Evolutionary conservation across 2,797 vertebrate genomes (phyloP), one percentile per base, ranked within the genome.

Genomic region (Tenualosa ilisha): DNA sequence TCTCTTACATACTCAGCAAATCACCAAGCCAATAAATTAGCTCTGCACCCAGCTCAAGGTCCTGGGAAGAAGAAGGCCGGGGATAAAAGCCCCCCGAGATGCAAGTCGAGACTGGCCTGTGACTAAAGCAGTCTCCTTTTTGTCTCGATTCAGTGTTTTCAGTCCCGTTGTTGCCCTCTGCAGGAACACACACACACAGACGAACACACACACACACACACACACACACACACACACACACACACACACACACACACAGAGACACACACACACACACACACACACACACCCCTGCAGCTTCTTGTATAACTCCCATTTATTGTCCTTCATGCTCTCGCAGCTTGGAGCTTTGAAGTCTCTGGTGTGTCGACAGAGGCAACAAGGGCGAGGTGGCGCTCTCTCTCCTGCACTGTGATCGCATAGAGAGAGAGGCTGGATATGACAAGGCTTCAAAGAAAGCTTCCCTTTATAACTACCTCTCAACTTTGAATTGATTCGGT

Each of bases 11-110:
- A 86, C 89, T 89, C 89, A 87, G 86, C 84, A 86, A 87, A 86
- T 86, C 88, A 83, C 84, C 85, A 87, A 72, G 82, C 85, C 85
- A 89, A 90, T 89, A 89, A 89, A 88, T 89, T 89, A 85, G 81
- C 88, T n/a, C 43, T 85, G 86, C 72, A 46, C 86, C 59, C 90
- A 86, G 88, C 86, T 84, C 91, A 91, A 93, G 92, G 92, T 93
- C 91, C 92, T 88, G 89, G 91, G 91, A 92, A 90, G 91, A 92
- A 90, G 6, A 87, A 90, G 90, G 92, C 92, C 91, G 92, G 92
- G 90, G 90, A 88, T 90, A 87, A 88, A 82, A 90, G 83, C 40
- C 92, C 91, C 93, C 59, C 86, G 93, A 94, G 94, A 93, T 59
- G 2, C 0, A n/a, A 59, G 65, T 56, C 54, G 65, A 68, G 83